Conservation (phyloP, 2,888 invertebrate genomes). For the Lepidochitona cinerea region DNA sequence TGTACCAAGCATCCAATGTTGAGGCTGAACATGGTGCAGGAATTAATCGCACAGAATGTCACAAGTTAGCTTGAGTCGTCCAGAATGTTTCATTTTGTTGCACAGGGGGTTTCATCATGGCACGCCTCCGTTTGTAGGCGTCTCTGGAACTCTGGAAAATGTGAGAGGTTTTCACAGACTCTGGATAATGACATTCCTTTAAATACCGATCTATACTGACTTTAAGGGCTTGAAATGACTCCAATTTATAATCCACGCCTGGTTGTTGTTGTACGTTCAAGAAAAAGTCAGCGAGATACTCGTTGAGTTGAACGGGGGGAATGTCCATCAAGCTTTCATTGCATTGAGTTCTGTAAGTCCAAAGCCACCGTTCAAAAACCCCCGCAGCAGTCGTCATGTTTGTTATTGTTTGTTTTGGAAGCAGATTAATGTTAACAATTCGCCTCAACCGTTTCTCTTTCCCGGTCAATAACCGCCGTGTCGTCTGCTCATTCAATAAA, state of each 20-base stretch:
- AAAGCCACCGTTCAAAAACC: not conserved
- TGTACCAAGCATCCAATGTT: too few relatives aligned
- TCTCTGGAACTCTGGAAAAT: not conserved
- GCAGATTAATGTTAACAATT: not conserved
- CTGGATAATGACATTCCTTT: not conserved
- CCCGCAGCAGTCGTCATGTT: not conserved
- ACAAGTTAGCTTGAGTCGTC: too few relatives aligned
- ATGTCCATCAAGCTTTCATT: not conserved
- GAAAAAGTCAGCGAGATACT: not conserved
- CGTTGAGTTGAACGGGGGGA: not conserved
- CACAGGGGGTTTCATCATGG: too few relatives aligned
- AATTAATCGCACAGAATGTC: too few relatives aligned
- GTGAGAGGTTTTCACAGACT: not conserved
- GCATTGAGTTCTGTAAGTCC: not conserved
- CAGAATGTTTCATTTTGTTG: too few relatives aligned
- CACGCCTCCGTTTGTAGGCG: not conserved
- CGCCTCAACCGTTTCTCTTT: too few relatives aligned
- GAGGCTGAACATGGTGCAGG: too few relatives aligned
- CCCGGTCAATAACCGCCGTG: too few relatives aligned
- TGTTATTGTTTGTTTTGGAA: not conserved
- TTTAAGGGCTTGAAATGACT: not conserved
- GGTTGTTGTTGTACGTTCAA: not conserved
- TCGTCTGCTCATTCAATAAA: too few relatives aligned
- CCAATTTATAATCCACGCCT: not conserved
- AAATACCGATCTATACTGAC: slow-evolving; percentile 2